Base-by-base conservation (phyloP, 2,888 invertebrate species). In the Gymnoscelis rufifasciata region DNA sequence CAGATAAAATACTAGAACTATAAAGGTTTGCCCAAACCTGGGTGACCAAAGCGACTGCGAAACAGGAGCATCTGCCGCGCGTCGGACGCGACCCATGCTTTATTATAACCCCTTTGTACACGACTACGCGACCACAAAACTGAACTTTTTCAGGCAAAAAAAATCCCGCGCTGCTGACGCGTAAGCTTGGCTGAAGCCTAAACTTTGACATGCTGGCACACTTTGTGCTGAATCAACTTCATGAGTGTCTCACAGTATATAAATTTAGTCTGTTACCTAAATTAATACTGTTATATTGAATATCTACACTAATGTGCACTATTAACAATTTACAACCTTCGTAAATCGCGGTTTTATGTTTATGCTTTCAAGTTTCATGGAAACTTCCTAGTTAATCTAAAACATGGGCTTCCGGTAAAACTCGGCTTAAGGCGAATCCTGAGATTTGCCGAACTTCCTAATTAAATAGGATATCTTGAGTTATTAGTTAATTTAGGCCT, bases 291-390 rank as follows among this genome's bases (percentile, higher is more conserved):
- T 44, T 45, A 40, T 51, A 54, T 52, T 52, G 51, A 41, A 41
- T 23, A 46, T 37, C 31, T 44, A 40, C 35, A 42, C 52, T 54
- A 52, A n/a, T 52, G 52, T 54, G 54, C 48, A 41, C 27, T 28
- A 43, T 35, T 46, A 52, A 42, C 39, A 43, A 47, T 55, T 52
- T 53, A 53, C 46, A 45, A 30, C 15, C 39, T 41, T 51, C 38
- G 50, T 47, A 49, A 40, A 41, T 48, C 30, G 40, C 38, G 43
- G 45, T 51, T 51, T 50, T 51, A 56, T 56, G 51, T 48, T 51
- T 47, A 54, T 49, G 43, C 26, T 48, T 51, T 39, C 23, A 46
- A 48, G 48, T 50, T 49, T 27, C 26, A 39, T 48, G 47, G 44
- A 40, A 48, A 42, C 43, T 51, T 47, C 31, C 36, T 14, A 41